A percentile compares a stretch with the other conserved stretches of the same genome.
Evolutionary conservation across 2,888 invertebrate genomes (phyloP).

Genomic region (Lucinisca nassula): DNA sequence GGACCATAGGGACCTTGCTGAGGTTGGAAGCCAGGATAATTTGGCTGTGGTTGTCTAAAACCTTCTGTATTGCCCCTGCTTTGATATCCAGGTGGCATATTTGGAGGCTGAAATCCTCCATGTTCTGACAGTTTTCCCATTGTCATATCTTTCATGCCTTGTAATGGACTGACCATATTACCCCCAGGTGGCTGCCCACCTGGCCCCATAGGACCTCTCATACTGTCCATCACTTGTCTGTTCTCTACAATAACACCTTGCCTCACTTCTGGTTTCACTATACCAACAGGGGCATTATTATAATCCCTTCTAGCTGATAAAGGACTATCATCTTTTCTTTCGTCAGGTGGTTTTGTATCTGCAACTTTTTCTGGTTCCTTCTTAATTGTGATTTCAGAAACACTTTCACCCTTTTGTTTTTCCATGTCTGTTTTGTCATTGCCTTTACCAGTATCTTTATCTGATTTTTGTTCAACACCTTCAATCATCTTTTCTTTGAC

Average conservation of each 20-base stretch:
- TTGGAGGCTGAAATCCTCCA: constrained; percentile 39
- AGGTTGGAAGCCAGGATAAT: constrained; percentile 25
- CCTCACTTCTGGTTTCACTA: constrained; percentile 68
- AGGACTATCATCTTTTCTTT: constrained; percentile 48
- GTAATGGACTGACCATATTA: constrained; percentile 55
- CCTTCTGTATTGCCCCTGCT: constrained; percentile 30
- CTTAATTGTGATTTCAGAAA: not conserved
- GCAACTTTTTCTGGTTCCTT: not conserved
- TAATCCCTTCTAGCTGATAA: constrained; percentile 65
- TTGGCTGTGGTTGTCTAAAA: not conserved
- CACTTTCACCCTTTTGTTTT: constrained; percentile 22
- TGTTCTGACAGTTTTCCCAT: constrained; percentile 52
- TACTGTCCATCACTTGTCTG: constrained; percentile 54
- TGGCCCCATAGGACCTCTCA: not conserved
- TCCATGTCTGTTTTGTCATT: constrained; percentile 60
- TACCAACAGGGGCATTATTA: constrained; percentile 70
- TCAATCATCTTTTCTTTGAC: too few relatives aligned
- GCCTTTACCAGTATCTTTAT: not conserved
- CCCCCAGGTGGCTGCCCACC: constrained; percentile 30
- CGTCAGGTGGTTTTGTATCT: not conserved
- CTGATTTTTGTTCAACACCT: not conserved
- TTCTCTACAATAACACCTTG: constrained; percentile 71
- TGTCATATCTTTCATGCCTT: constrained; percentile 64
- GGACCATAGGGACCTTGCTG: constrained; percentile 34
- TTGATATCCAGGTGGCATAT: constrained; percentile 9